Evolutionary conservation across 2,888 invertebrate species (phyloP).

Genomic region (Eupithecia exiguata): DNA sequence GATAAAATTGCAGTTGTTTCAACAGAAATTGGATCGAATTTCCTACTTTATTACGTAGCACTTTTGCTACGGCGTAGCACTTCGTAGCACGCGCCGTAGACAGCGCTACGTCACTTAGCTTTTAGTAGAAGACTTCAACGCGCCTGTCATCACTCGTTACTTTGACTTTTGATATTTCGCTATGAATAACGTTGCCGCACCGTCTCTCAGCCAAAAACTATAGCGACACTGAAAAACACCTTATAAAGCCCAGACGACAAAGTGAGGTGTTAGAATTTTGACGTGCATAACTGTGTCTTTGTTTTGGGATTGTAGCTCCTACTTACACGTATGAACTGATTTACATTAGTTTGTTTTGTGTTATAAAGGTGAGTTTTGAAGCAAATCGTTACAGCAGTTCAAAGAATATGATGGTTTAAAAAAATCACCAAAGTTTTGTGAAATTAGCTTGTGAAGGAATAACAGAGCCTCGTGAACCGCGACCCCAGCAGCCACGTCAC

Average conservation of each 20-base stretch:
- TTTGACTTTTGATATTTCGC: slow-evolving; percentile 9
- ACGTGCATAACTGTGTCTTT: background rate
- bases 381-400: background rate
- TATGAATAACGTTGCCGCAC: background rate
- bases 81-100: slow-evolving; percentile 33
- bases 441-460: background rate
- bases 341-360: background rate
- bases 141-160: slow-evolving; percentile 15
- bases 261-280: background rate
- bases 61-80: slow-evolving; percentile 29
- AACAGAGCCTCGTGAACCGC: slow-evolving; percentile 80
- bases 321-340: background rate
- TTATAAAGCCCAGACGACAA: background rate
- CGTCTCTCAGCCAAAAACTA: background rate
- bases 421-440: background rate
- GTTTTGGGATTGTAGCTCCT: background rate
- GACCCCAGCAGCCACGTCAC: slow-evolving; percentile 92
- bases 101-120: slow-evolving; percentile 24
- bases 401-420: background rate
- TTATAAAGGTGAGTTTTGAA: background rate
- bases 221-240: background rate
- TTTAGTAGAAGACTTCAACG: slow-evolving; percentile 28
- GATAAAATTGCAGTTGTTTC: slow-evolving; percentile 5
- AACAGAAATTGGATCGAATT: background rate
- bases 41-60: slow-evolving; percentile 21